Evolutionary conservation across 1,140 invertebrate genomes (phyloP), one percentile per base, ranked within the genome.

Genomic region (Nasonia vitripennis): DNA sequence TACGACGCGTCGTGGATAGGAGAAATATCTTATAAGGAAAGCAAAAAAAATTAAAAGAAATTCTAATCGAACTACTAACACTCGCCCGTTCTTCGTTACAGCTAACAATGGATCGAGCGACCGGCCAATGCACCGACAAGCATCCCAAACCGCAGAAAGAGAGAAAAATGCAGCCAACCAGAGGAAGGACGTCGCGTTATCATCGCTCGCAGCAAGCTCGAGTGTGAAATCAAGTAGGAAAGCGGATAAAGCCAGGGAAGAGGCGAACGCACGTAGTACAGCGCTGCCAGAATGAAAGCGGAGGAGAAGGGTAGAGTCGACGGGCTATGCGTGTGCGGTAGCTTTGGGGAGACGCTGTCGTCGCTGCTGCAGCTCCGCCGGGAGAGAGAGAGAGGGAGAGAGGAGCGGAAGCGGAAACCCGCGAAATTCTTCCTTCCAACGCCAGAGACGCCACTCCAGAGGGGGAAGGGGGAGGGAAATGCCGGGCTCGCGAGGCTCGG

Each of bases 151-250:
- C 68, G 6, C 23, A 70, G 6, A 62, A 1, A n/a, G 20, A n/a
- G 20, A 62, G 55, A n/a, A 7, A 62, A n/a, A 62, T 55, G 51
- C 12, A 55, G 12, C 51, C 51, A 51, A 11, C 48, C 7, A 9
- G 17, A 20, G 70, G 70, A 34, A 20, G 23, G 48, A 20, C 27
- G 77, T 78, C 77, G 23, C 48, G 48, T 78, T 78, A 78, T 78
- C 45, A 31, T 17, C 1, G 41, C 45, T 31, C 45, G 14, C 77
- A 45, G 41, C 45, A 37, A 48, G 45, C 20, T 23, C 51, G 23
- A 78, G 77, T 55, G 77, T 78, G 77, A 78, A 78, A 78, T 78
- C 77, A 78, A 78, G 77, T 78, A 55, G 48, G 48, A 78, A 78
- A 55, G 77, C 27, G 48, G 77, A 78, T 78, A 55, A 62, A 62